phyloP scores from a whole-genome alignment of 1,140 invertebrate species.

The Chymomyza costata region DNA sequence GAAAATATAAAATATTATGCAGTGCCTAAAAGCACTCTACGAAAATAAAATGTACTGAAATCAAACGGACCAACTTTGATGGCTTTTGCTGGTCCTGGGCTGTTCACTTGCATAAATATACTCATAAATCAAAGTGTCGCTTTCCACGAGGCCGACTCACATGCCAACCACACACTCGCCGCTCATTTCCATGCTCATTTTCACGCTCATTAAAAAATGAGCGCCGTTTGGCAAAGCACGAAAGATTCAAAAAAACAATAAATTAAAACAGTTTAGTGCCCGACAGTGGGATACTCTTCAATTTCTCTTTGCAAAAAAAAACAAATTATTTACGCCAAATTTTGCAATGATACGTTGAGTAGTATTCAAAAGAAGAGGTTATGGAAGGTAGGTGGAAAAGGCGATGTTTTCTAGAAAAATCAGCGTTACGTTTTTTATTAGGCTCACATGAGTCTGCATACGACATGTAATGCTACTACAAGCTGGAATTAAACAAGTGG shows the following conservation, averaged over 20 bases:
- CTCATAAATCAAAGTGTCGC: slow-evolving; percentile 61
- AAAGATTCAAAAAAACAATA: too few species aligned
- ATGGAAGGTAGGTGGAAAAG: background rate
- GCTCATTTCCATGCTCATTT: slow-evolving; percentile 61
- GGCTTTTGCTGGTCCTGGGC: background rate
- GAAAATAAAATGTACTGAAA: slow-evolving; percentile 31
- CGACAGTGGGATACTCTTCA: too few species aligned
- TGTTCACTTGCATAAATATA: slow-evolving; percentile 18
- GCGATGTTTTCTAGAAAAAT: background rate
- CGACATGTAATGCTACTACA: background rate
- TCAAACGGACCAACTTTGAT: slow-evolving; percentile 4
- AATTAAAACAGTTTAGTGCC: too few species aligned
- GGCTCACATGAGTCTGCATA: too few species aligned
- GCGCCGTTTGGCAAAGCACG: slow-evolving; percentile 57
- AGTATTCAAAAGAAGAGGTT: background rate
- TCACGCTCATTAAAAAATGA: slow-evolving; percentile 70
- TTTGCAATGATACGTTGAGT: background rate
- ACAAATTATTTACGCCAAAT: too few species aligned
- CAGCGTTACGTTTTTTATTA: too few species aligned
- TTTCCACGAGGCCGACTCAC: slow-evolving; percentile 9
- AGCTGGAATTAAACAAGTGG: background rate
- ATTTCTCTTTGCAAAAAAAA: too few species aligned
- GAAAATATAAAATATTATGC: too few species aligned
- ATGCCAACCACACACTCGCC: slow-evolving; percentile 3
- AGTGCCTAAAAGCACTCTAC: slow-evolving; percentile 36